Percentiles rank a stretch among this genome's conserved stretches.
Evolutionary conservation across 2,113 vertebrate species (phyloP).

Genomic region (Rhabdomys dilectus): DNA sequence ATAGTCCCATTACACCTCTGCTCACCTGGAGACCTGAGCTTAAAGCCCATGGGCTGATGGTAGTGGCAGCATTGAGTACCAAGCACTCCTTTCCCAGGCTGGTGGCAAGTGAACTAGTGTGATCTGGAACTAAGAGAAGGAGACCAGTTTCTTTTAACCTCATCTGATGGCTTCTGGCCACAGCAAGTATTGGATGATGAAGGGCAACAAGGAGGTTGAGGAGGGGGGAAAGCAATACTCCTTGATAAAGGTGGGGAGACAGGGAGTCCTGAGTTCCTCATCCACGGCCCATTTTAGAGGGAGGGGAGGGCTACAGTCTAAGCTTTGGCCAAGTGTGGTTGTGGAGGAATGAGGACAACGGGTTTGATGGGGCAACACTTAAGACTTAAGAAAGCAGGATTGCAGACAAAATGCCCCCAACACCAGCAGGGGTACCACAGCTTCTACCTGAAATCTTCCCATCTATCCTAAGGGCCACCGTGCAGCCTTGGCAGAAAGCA

Average conservation of each 20-base stretch:
- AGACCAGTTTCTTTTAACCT: too few species aligned
- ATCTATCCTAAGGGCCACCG: constrained; percentile 85
- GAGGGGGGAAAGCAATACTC: constrained; percentile 85
- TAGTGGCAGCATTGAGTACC: constrained; percentile 59
- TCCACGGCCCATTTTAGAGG: constrained; percentile 76
- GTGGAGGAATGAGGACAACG: too few species aligned
- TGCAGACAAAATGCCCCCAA: constrained; percentile 84
- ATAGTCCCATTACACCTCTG: constrained; percentile 83
- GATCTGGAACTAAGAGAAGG: constrained; percentile 64
- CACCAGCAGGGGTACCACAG: constrained; percentile 88
- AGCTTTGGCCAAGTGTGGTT: too few species aligned
- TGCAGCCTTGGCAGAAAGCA: constrained; percentile 60
- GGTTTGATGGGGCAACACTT: too few species aligned
- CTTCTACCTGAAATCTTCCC: constrained; percentile 84
- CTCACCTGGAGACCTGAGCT: constrained; percentile 84
- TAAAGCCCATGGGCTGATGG: constrained; percentile 66
- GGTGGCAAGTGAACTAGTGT: constrained; percentile 77
- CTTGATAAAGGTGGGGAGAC: constrained; percentile 78
- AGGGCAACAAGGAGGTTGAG: not conserved
- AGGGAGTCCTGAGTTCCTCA: constrained; percentile 84
- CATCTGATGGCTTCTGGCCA: too few species aligned
- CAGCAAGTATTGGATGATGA: too few species aligned
- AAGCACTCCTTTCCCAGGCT: constrained; percentile 60
- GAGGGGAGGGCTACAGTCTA: constrained; percentile 73
- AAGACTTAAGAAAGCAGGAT: constrained; percentile 53